Evolutionary conservation across 1,140 invertebrate genomes (phyloP).

Genomic region (Penaeus chinensis): DNA sequence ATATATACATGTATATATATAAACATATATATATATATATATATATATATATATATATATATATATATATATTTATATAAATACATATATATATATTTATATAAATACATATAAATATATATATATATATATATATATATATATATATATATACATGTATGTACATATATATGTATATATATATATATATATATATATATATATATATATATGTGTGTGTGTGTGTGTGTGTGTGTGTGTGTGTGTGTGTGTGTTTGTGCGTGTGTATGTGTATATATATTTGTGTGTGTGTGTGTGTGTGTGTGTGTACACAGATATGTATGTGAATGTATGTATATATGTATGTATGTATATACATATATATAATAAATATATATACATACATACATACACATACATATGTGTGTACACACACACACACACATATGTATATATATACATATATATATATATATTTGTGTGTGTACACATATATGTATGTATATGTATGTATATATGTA

Average conservation of each 20-base stretch:
- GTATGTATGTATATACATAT: too few species aligned
- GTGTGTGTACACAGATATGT: too few species aligned
- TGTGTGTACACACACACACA: too few species aligned
- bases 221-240: slow-evolving; percentile 1
- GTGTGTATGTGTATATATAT: background rate
- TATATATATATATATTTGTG: too few species aligned
- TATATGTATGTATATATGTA: too few species aligned
- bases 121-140: slow-evolving; percentile 26
- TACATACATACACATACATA: too few species aligned
- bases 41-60: background rate
- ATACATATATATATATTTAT: slow-evolving; percentile 6
- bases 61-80: background rate
- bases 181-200: slow-evolving; percentile 11
- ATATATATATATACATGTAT: slow-evolving; percentile 15
- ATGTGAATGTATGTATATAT: too few species aligned
- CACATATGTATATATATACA: too few species aligned
- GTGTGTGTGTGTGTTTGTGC: background rate
- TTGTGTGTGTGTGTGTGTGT: too few species aligned
- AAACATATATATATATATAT: background rate
- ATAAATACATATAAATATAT: background rate
- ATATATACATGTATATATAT: too few species aligned
- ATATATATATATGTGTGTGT: background rate
- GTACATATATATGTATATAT: slow-evolving; percentile 14
- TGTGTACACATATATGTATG: too few species aligned
- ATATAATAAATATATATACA: too few species aligned